Evolutionary conservation across 2,797 vertebrate genomes (phyloP).

Genomic region (Anguilla obscura): DNA sequence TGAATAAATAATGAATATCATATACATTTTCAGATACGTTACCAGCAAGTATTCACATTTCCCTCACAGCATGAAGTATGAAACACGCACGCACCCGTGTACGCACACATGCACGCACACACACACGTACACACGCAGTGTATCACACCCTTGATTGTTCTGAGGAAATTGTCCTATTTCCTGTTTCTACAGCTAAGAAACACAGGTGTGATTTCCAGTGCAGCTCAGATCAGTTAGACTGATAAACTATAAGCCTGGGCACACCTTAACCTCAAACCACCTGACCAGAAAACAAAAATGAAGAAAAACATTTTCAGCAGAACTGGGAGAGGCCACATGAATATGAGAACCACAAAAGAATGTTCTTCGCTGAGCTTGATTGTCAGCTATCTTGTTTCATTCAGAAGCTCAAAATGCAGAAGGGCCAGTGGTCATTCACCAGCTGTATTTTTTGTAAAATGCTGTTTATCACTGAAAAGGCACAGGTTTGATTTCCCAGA

Average conservation of each 20-base stretch:
- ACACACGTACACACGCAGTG: background rate
- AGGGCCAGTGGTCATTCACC: background rate
- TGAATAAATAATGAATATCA: background rate
- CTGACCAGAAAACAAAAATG: conserved; percentile 8
- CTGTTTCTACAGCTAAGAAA: conserved; percentile 25
- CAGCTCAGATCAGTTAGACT: background rate
- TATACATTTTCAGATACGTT: background rate
- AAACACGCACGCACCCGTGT: too few species aligned
- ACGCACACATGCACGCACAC: background rate
- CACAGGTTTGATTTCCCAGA: background rate
- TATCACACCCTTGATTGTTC: background rate
- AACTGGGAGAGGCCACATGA: background rate
- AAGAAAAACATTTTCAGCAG: background rate
- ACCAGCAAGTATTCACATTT: background rate
- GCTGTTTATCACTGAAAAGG: background rate
- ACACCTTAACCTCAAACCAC: conserved; percentile 33
- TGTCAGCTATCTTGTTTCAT: background rate
- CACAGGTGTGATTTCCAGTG: conserved; percentile 19
- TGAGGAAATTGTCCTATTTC: conserved; percentile 21
- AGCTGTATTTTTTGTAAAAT: background rate
- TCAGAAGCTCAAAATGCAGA: background rate
- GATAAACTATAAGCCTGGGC: conserved; percentile 17
- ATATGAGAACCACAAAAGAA: conserved; percentile 1
- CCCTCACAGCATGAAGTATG: background rate
- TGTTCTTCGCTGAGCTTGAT: background rate